Base-by-base conservation (phyloP, 2,888 invertebrate species). In the Idaea aversata region DNA sequence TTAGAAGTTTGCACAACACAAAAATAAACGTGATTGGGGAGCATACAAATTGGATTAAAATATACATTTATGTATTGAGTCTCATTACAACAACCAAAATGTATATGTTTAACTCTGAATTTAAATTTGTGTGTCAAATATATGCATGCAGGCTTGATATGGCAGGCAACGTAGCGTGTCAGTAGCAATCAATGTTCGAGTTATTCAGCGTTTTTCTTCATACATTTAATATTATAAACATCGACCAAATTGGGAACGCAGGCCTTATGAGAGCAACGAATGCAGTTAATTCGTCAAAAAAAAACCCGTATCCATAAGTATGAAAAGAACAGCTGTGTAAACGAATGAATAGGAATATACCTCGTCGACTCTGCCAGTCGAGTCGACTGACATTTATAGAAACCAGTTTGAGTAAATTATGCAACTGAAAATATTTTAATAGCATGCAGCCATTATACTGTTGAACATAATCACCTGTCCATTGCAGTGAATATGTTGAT, bases 361-460 rank as follows among this genome's bases (percentile, higher is more conserved):
- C 78, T 74, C 80, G 80, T 85, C 82, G 81, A 79, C 75, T 83
- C 47, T 47, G 47, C 47, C 47, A 47, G 47, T 47, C 5, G 47
- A 47, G 10, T 47, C 78, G 79, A 74, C 81, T 88, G 90, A 84
- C 88, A 88, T 89, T 88, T 81, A 85, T 82, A 72, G 77, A 76
- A 88, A 88, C 91, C 85, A 75, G 90, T 90, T 87, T 79, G 64
- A 25, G 72, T 81, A 83, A 87, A 83, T 89, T 90, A 90, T 88
- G 90, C 90, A 91, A 91, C 82, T 85, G 83, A 86, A 84, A 85
- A 84, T 79, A 84, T 83, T 84, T 80, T 83, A 85, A 85, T 85
- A 81, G 79, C 77, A 82, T 80, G 80, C 79, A 13, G 47, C 47
- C n/a, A 38, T 77, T 69, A 67, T 65, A 75, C 79, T 78, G 82